Base-by-base conservation (phyloP, 2,797 vertebrate species). In the Chelmon rostratus region DNA sequence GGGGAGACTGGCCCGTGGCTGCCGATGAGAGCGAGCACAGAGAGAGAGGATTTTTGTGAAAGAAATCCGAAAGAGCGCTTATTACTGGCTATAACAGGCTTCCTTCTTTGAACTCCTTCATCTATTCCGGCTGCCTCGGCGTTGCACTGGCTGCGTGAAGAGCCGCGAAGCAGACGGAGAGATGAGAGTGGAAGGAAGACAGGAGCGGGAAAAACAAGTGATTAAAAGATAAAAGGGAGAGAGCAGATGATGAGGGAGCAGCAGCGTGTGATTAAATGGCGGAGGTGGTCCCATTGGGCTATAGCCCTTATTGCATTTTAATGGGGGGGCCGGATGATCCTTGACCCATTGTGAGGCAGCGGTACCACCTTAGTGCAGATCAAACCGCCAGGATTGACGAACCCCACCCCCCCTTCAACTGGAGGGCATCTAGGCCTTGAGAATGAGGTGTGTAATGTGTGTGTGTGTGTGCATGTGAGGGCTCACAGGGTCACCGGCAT, bases 251-350 rank as follows among this genome's bases (percentile, higher is more conserved):
- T 81, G 78, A 76, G 75, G 82, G 83, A 82, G 58, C 69, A 76
- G 89, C 65, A 8, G 79, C 71, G 85, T 82, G 91, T 86, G 83
- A 93, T 92, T 92, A 92, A 92, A 92, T 87, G 85, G 81, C 25
- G 13, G 83, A 86, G 85, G 72, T 76, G 81, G 79, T 87, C 82
- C 80, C 82, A 33, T 52, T 68, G 82, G 83, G 78, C 76, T 62
- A 50, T 21, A 70, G 75, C 74, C 81, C 86, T 92, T 84, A 92
- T 92, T 94, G 85, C 90, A 92, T 92, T 94, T 91, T 93, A 92
- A 94, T 90, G 74, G 84, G 75, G 78, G 68, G 84, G 84, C 82
- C 73, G 83, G 69, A 68, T 93, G 93, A 94, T 81, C 93, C 84
- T 83, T 88, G 89, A 93, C 92, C 92, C 77, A 71, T 63, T 62